These are phyloP conservation scores for Trichopoda pennipes DNA, from an alignment of 2,888 invertebrate species.

Conservation along the genomic window DNA sequence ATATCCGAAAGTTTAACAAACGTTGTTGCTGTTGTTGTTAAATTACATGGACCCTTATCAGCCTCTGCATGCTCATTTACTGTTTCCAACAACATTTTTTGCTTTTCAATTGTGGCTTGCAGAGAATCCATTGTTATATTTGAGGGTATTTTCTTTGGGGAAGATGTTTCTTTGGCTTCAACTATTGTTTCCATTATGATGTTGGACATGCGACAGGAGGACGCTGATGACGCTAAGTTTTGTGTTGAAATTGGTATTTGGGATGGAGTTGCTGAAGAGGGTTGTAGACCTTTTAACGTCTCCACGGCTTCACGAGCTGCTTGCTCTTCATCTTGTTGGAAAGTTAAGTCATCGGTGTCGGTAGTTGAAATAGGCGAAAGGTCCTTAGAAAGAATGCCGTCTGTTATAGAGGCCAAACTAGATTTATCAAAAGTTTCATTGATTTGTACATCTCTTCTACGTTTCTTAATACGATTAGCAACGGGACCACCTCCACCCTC, in stretches of 20 bases:
- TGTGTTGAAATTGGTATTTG: conserved; percentile 69
- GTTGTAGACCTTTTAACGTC: conserved; percentile 66
- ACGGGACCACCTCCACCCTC: conserved; percentile 68
- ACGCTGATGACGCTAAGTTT: conserved; percentile 70
- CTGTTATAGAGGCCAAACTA: conserved; percentile 80
- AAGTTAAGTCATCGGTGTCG: conserved; percentile 81
- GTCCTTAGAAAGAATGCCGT: conserved; percentile 80
- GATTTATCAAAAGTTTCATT: conserved; percentile 81
- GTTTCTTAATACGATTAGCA: conserved; percentile 74
- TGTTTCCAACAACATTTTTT: conserved; percentile 80
- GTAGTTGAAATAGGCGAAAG: conserved; percentile 80
- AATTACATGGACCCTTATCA: conserved; percentile 76
- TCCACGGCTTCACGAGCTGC: conserved; percentile 73
- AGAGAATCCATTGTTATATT: conserved; percentile 78
- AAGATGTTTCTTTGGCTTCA: conserved; percentile 80
- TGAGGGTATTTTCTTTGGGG: conserved; percentile 77
- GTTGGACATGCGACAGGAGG: conserved; percentile 76
- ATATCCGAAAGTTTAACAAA: conserved; percentile 91
- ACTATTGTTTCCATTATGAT: conserved; percentile 81
- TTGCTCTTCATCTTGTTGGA: conserved; percentile 80
- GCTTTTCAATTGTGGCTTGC: conserved; percentile 79
- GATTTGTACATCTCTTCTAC: conserved; percentile 79
- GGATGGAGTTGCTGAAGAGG: conserved; percentile 43
- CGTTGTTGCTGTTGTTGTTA: conserved; percentile 81
- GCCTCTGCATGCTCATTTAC: conserved; percentile 79